Evolutionary conservation across 2,888 invertebrate species (phyloP).

Genomic region (Dinocampus coccinellae): DNA sequence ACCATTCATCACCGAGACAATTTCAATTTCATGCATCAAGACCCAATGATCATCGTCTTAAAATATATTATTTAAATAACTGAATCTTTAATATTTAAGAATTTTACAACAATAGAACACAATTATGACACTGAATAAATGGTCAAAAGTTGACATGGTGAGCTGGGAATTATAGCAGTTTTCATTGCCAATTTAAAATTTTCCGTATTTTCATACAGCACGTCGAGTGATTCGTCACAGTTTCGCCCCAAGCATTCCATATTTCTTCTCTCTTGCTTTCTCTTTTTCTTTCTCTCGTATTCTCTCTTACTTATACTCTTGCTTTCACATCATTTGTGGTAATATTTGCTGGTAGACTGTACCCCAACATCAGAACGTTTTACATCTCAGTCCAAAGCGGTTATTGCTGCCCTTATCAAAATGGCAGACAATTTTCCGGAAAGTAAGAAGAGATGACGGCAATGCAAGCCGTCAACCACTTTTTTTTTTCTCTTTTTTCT

Average conservation of each 20-base stretch:
- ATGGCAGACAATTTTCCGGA: slow-evolving; percentile 51
- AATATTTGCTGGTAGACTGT: neutral
- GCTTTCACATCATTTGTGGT: neutral
- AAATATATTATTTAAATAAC: slow-evolving; percentile 9
- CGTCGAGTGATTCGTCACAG: slow-evolving; percentile 23
- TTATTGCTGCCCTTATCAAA: slow-evolving; percentile 40
- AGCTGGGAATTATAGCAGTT: neutral
- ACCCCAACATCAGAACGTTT: neutral
- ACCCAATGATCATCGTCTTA: neutral
- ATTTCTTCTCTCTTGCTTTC: neutral
- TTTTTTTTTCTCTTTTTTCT: neutral
- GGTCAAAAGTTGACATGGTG: neutral
- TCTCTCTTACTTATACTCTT: no score
- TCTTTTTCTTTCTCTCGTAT: neutral
- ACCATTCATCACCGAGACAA: slow-evolving; percentile 15
- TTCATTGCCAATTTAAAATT: slow-evolving; percentile 32
- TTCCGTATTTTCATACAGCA: slow-evolving; percentile 27
- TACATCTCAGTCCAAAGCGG: slow-evolving; percentile 22
- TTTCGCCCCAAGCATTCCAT: slow-evolving; percentile 14
- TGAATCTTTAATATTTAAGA: neutral
- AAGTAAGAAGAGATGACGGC: slow-evolving; percentile 27
- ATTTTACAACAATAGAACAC: neutral
- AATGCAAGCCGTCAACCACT: slow-evolving; percentile 17
- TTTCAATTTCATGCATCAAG: slow-evolving; percentile 19
- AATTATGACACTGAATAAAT: slow-evolving; percentile 4